Percentiles rank a stretch among this genome's conserved stretches.
These are phyloP conservation scores for Pachydiplax longipennis DNA, from an alignment of 2,888 invertebrate species.

Conservation along the genomic window DNA sequence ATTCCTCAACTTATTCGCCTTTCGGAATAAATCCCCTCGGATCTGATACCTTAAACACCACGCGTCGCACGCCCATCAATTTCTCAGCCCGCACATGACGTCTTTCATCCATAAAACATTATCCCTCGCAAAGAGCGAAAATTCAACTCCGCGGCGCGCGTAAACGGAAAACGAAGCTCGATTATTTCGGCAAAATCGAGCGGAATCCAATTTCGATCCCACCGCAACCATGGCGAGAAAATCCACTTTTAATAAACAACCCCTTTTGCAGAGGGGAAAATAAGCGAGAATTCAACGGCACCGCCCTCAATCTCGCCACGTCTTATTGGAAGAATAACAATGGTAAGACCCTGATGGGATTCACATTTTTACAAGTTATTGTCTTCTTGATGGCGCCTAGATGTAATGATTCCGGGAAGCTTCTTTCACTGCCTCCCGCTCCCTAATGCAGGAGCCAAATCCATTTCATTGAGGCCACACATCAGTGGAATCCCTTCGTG, in stretches of 20 bases:
- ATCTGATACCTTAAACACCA: too few relatives aligned
- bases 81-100: too few relatives aligned
- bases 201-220: too few relatives aligned
- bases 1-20: too few relatives aligned
- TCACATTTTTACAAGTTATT: not conserved
- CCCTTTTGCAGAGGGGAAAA: not conserved
- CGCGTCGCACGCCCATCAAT: too few relatives aligned
- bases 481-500: not conserved
- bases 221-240: not conserved
- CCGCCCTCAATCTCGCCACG: not conserved
- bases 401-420: not conserved
- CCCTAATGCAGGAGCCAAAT: not conserved
- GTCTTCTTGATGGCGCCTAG: not conserved
- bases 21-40: too few relatives aligned
- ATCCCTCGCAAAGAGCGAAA: too few relatives aligned
- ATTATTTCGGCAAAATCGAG: too few relatives aligned
- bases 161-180: too few relatives aligned
- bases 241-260: not conserved
- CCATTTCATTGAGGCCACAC: not conserved
- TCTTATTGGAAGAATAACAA: not conserved
- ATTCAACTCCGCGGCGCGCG: too few relatives aligned
- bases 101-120: too few relatives aligned
- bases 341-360: not conserved
- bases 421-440: not conserved
- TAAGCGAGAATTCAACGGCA: not conserved